Evolutionary conservation across 37 sponge, comb jelly and placozoan genomes (phyloP).

Genomic region (Geodia barretti): DNA sequence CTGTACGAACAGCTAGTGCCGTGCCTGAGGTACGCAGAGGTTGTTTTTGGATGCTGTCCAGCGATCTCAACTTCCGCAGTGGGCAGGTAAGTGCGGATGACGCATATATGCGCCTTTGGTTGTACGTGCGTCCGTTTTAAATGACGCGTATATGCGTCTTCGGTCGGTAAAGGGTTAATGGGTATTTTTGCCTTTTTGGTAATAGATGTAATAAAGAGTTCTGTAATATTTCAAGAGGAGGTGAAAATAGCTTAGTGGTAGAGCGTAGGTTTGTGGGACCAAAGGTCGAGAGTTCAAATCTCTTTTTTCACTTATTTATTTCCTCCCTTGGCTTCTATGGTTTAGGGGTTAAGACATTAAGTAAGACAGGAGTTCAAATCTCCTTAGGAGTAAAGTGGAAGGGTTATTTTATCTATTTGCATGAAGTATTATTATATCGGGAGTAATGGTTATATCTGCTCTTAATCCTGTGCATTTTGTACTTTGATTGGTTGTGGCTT

Average conservation of each 20-base stretch:
- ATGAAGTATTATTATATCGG: conserved; percentile 57
- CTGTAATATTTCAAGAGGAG: conserved; percentile 12
- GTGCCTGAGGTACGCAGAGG: neutral
- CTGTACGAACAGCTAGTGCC: neutral
- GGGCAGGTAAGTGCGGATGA: neutral
- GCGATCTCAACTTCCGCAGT: neutral
- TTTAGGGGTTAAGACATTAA: conserved; percentile 79
- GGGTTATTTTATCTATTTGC: conserved; percentile 71
- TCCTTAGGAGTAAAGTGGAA: conserved; percentile 63
- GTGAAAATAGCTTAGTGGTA: conserved; percentile 39
- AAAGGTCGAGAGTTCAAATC: conserved; percentile 77
- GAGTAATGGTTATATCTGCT: conserved; percentile 79
- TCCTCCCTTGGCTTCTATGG: conserved; percentile 71
- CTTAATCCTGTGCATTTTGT: conserved; percentile 81
- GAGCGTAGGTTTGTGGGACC: conserved; percentile 74
- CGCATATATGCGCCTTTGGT: conserved; percentile 4
- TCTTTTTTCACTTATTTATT: conserved; percentile 53
- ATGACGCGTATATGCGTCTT: conserved; percentile 6
- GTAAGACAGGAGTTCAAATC: conserved; percentile 74
- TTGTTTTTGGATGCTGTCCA: neutral
- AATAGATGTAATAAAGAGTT: conserved; percentile 54
- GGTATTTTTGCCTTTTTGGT: conserved; percentile 61
- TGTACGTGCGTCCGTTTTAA: neutral
- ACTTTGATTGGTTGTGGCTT: conserved; percentile 72
- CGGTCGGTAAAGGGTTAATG: conserved; percentile 33